Conservation (phyloP, 1,140 invertebrate genomes). For the Cepaea nemoralis region DNA sequence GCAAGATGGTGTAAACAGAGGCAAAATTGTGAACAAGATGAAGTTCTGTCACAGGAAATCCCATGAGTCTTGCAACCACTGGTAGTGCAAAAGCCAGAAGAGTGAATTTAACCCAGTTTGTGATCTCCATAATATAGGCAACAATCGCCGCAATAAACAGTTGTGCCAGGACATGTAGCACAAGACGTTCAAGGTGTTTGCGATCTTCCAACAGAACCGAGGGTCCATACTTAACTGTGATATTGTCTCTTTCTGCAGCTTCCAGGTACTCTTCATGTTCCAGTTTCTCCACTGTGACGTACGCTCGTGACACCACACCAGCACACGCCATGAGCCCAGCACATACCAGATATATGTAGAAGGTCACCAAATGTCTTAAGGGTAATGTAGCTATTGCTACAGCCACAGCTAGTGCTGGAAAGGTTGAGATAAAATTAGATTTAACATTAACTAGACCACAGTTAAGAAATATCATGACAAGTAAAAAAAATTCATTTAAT, state of each 20-base stretch:
- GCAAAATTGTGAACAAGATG: constrained; percentile 74
- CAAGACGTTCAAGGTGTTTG: constrained; percentile 57
- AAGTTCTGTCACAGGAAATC: constrained; percentile 71
- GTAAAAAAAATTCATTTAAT: too few species aligned
- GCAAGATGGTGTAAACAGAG: constrained; percentile 69
- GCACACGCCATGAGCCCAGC: constrained; percentile 70
- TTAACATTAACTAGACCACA: too few species aligned
- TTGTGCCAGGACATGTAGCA: constrained; percentile 71
- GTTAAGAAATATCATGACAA: too few species aligned
- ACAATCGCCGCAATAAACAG: constrained; percentile 71
- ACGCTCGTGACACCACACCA: constrained; percentile 73
- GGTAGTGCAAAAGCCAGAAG: constrained; percentile 73
- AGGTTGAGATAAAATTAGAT: constrained; percentile 31
- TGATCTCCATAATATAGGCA: constrained; percentile 73
- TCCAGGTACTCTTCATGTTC: constrained; percentile 56
- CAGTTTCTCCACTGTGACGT: constrained; percentile 69
- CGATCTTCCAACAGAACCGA: constrained; percentile 63
- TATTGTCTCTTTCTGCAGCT: constrained; percentile 41
- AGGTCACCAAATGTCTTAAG: constrained; percentile 71
- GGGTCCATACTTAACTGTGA: constrained; percentile 49
- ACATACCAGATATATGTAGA: constrained; percentile 75
- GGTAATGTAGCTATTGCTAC: constrained; percentile 74
- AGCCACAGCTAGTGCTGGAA: constrained; percentile 74
- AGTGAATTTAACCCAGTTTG: constrained; percentile 67
- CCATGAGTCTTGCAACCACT: constrained; percentile 72